Evolutionary conservation across 1,140 invertebrate genomes (phyloP), one percentile per base, ranked within the genome.

Genomic region (Penaeus indicus): DNA sequence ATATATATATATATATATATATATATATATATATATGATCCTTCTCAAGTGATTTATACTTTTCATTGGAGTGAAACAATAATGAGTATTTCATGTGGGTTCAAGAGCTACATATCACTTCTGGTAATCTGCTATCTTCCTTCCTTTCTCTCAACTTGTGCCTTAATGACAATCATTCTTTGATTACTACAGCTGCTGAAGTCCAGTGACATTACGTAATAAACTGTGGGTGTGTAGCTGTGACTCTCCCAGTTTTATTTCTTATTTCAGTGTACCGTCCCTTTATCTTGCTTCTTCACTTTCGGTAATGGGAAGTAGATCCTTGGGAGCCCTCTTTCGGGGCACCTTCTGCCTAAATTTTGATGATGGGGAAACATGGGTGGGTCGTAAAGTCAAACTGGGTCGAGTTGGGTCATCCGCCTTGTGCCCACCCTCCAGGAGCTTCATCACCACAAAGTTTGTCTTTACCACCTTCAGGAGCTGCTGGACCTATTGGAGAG

Each of bases 391-490:
- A 99, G 92, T 98, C 97, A 93, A 98, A 99, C 91, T 98, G 96
- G 4, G 97, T 8, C 96, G 95, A 42, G 94, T 94, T 91, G 95
- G 95, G 0, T 96, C 96, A 88, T 98, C 96, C 19, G 88, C 86
- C 72, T 90, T 89, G 85, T 91, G 90, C 13, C 90, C 90, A 91
- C 96, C 97, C 10, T 96, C 96, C 69, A 99, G 93, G 61, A 99
- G 93, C 94, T 98, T 98, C 93, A 98, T 95, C 13, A 99, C 98
- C 89, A 99, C 96, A 93, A 98, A 98, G 94, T 99, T 99, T 0
- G 97, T 98, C 94, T 99, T 98, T 10, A 98, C 90, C 21, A 91
- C 88, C 62, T 91, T 91, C 63, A 91, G 93, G 67, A 98, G 94
- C 92, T 96, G 95, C 83, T 95, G 94, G 85, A 97, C 95, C 97